A percentile compares a stretch with the other conserved stretches of the same genome.
phyloP scores from a whole-genome alignment of 64 coral and sea anemone species.

The Actinia equina region DNA sequence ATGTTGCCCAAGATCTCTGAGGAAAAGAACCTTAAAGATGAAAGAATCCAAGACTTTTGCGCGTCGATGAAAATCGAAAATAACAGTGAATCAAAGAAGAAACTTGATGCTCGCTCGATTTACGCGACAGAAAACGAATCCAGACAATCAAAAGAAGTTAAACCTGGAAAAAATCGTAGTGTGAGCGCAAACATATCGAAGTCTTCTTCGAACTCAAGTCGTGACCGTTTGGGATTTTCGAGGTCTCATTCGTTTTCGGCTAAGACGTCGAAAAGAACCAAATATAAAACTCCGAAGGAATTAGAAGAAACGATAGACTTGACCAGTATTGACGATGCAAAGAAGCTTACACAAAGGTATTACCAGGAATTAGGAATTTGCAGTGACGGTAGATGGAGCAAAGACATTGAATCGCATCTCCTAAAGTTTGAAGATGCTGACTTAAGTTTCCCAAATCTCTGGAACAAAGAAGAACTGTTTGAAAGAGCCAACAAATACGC shows the following conservation, averaged over 20 bases:
- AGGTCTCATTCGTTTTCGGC: background rate
- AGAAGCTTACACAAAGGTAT: background rate
- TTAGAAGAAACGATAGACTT: background rate
- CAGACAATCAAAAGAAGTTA: background rate
- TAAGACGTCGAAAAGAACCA: background rate
- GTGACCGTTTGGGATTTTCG: background rate
- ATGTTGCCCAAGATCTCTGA: background rate
- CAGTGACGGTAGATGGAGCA: background rate
- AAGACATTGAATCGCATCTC: background rate
- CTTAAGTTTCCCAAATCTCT: background rate
- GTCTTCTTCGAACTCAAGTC: too few species aligned
- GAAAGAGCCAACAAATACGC: background rate
- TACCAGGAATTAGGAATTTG: background rate
- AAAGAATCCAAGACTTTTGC: constrained; percentile 7
- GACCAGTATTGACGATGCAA: background rate
- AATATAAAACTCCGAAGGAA: background rate
- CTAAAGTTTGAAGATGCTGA: background rate
- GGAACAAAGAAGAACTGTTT: background rate
- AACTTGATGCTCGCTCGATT: background rate
- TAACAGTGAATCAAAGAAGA: background rate
- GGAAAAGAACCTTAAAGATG: background rate
- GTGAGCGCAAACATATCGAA: background rate
- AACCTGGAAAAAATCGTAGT: background rate
- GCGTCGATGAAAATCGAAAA: background rate
- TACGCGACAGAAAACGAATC: background rate